A percentile compares a stretch with the other conserved stretches of the same genome.
These are phyloP conservation scores for Stramonita haemastoma DNA, from an alignment of 2,888 invertebrate species.

Conservation along the genomic window DNA sequence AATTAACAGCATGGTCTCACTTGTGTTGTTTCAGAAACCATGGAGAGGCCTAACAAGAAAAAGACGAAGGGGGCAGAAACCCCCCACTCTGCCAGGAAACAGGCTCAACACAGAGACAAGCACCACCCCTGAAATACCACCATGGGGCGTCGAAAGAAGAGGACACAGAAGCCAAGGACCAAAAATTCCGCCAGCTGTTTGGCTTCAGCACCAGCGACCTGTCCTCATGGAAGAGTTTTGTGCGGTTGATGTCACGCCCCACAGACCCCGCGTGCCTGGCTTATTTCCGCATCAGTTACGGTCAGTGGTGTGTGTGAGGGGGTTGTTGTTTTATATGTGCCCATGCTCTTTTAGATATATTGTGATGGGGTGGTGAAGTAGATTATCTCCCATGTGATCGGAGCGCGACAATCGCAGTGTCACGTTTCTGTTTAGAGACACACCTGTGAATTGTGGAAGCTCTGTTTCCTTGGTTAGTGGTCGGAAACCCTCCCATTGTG, in stretches of 20 bases:
- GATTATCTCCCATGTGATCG: no score
- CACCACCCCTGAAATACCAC: not conserved
- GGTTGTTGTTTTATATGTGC: not conserved
- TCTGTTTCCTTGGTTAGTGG: no score
- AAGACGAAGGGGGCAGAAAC: not conserved
- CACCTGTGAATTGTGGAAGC: no score
- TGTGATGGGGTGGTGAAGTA: not conserved
- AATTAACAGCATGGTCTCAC: no score
- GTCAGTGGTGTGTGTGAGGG: conserved; percentile 78
- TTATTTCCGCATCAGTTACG: conserved; percentile 87
- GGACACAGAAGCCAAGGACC: not conserved
- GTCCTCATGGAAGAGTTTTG: conserved; percentile 83
- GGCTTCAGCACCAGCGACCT: conserved; percentile 62
- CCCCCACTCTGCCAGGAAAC: not conserved
- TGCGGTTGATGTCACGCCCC: conserved; percentile 86
- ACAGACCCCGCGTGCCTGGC: conserved; percentile 87
- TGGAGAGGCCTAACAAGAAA: conserved; percentile 1
- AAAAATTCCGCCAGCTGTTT: conserved; percentile 54
- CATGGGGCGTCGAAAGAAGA: not conserved
- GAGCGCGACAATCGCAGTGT: no score
- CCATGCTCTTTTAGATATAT: not conserved
- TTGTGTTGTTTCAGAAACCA: not conserved
- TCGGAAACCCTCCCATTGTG: no score
- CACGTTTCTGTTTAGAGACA: no score
- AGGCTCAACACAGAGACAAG: not conserved